Percentiles rank a stretch among this genome's conserved stretches.
These are phyloP conservation scores for Hemibagrus wyckioides DNA, from an alignment of 2,113 vertebrate genomes.

Conservation along the genomic window DNA sequence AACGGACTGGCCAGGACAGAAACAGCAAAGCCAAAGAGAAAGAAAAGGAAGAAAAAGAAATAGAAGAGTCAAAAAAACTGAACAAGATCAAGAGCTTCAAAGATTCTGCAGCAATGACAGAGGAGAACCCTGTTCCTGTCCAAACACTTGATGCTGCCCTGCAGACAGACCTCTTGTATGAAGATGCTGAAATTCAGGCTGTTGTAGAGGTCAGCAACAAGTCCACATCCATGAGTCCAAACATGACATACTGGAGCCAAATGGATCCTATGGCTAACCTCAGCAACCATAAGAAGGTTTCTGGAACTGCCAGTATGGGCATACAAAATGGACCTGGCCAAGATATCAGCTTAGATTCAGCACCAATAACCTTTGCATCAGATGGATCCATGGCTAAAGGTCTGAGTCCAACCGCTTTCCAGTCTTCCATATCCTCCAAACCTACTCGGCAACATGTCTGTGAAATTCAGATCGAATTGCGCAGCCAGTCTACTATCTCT, in stretches of 20 bases:
- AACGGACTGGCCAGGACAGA: neutral
- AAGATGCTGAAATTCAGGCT: constrained; percentile 82
- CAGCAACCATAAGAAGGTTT: neutral
- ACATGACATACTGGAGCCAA: constrained; percentile 62
- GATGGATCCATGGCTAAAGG: constrained; percentile 16
- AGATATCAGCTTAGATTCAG: constrained; percentile 35
- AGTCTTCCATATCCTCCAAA: constrained; percentile 31
- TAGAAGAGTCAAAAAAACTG: constrained; percentile 4
- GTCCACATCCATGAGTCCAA: constrained; percentile 78
- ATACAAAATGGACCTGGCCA: neutral
- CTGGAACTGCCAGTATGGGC: neutral
- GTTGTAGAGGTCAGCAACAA: constrained; percentile 72
- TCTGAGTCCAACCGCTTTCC: neutral
- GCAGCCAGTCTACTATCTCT: constrained; percentile 48
- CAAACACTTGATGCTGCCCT: constrained; percentile 22
- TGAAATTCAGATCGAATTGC: constrained; percentile 63
- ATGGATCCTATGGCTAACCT: neutral
- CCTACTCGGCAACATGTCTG: constrained; percentile 61
- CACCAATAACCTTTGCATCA: neutral
- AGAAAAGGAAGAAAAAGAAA: constrained; percentile 6
- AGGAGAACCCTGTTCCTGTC: neutral
- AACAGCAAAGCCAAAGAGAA: neutral
- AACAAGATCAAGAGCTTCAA: constrained; percentile 42
- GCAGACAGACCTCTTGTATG: constrained; percentile 38
- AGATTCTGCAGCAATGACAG: constrained; percentile 74